These are phyloP conservation scores for Tadarida brasiliensis DNA, from an alignment of 2,797 vertebrate genomes.

Conservation along the genomic window DNA sequence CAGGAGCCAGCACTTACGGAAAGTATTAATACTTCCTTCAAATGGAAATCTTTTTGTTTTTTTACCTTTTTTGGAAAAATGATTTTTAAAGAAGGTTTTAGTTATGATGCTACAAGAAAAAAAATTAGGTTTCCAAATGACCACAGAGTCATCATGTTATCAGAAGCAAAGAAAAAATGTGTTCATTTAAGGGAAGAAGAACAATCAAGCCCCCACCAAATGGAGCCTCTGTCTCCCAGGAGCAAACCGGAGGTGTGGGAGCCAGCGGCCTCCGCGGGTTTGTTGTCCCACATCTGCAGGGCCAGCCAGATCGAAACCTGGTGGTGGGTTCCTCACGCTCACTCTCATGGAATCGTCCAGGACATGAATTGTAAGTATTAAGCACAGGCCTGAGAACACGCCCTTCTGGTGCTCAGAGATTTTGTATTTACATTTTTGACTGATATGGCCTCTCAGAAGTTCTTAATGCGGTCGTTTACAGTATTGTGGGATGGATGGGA, in stretches of 20 bases:
- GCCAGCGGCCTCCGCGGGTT: accelerated
- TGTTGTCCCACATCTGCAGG: neutral
- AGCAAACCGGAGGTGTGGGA: neutral
- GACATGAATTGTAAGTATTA: neutral
- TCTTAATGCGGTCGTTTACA: neutral
- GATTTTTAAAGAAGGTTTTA: constrained; percentile 44
- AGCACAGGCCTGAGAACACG: neutral
- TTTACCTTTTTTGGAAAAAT: neutral
- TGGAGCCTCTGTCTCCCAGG: neutral
- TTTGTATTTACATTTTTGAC: neutral
- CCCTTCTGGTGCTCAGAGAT: neutral
- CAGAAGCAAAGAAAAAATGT: neutral
- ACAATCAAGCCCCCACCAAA: neutral
- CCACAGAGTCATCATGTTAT: neutral
- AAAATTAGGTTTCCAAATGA: neutral
- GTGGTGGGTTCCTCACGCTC: neutral
- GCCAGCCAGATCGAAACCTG: neutral
- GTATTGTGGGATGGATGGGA: accelerated
- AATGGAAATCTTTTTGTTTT: neutral
- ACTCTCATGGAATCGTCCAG: neutral
- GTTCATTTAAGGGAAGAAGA: constrained; percentile 14
- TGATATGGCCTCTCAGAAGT: neutral
- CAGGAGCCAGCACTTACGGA: neutral
- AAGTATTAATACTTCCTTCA: constrained; percentile 56
- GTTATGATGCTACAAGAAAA: neutral